These are phyloP conservation scores for Catharus ustulatus DNA, from an alignment of 2,797 vertebrate genomes.

Conservation along the genomic window DNA sequence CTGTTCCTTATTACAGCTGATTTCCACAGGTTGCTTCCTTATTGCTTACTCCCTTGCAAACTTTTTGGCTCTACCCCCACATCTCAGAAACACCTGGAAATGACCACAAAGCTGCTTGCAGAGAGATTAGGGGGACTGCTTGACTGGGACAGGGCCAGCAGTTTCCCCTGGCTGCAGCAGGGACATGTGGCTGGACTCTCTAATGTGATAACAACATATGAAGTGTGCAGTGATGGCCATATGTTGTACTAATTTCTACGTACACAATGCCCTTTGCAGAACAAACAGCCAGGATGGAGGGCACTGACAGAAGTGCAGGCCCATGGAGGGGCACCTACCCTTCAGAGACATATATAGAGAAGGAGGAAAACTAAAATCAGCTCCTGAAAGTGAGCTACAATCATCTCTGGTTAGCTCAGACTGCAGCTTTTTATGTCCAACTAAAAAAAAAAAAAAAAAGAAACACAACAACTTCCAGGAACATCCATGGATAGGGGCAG, in stretches of 20 bases:
- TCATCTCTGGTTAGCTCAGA: not conserved
- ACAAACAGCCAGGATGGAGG: conserved; percentile 68
- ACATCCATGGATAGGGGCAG: not conserved
- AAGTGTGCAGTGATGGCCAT: conserved; percentile 70
- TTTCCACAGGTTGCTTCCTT: conserved; percentile 31
- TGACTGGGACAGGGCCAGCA: conserved; percentile 45
- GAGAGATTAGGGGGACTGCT: conserved; percentile 59
- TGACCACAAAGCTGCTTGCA: conserved; percentile 43
- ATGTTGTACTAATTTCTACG: conserved; percentile 71
- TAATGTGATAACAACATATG: conserved; percentile 76
- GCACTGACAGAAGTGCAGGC: conserved; percentile 27
- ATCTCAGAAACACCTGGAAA: conserved; percentile 26
- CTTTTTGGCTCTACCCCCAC: conserved; percentile 29
- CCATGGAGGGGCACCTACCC: conserved; percentile 15
- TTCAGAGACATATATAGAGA: not conserved
- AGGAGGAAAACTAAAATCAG: not conserved
- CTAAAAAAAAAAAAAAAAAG: not conserved
- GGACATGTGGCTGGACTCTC: conserved; percentile 66
- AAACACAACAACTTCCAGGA: not conserved
- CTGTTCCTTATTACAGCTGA: conserved; percentile 28
- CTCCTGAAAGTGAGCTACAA: not conserved
- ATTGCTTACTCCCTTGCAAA: conserved; percentile 30
- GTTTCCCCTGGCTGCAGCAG: conserved; percentile 64
- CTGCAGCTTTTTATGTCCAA: not conserved
- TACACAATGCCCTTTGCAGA: conserved; percentile 60